Base-by-base conservation (phyloP, 2,797 vertebrate genomes). In the Dallia pectoralis region DNA sequence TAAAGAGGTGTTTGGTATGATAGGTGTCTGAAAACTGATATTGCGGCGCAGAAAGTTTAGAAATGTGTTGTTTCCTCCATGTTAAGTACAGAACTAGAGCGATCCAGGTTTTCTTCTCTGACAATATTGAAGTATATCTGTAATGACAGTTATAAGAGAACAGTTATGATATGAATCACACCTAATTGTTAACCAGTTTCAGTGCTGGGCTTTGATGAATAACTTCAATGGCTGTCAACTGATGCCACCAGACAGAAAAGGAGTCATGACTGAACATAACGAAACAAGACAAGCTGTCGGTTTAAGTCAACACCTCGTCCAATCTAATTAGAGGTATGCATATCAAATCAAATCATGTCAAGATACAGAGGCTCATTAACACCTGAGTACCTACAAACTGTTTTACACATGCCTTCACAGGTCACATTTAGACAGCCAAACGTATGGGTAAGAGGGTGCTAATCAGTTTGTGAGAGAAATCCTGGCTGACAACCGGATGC, bases 381-480 rank as follows among this genome's bases (percentile, higher is more conserved):
- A 56, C 53, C 22, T 59, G 53, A 25, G n/a, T 25, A 59, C n/a
- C 53, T 59, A 59, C 53, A 59, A 22, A 15, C n/a, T 51, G 64
- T 78, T 71, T 51, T 18, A 16, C 53, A 44, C 9, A 12, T 44
- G 40, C 40, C 51, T 56, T 56, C 51, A 27, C 47, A n/a, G 72
- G 61, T 15, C 74, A 19, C 0, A 51, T 66, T 71, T 48, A 22
- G 69, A 4, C 70, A 30, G 73, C n/a, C 36, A 47, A 69, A 64
- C 44, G 12, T 62, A 67, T 56, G 61, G 14, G 1, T 59, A 27
- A 19, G 25, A 40, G 59, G 9, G 30, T 32, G 76, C 49, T 77
- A 49, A 75, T 80, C 18, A 73, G 67, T 63, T 69, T 74, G 71
- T 67, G 59, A 69, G 33, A 44, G 47, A 40, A 19, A 5, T 48